Evolutionary conservation across 2,113 vertebrate genomes (phyloP).

Genomic region (Myxocyprinus asiaticus): DNA sequence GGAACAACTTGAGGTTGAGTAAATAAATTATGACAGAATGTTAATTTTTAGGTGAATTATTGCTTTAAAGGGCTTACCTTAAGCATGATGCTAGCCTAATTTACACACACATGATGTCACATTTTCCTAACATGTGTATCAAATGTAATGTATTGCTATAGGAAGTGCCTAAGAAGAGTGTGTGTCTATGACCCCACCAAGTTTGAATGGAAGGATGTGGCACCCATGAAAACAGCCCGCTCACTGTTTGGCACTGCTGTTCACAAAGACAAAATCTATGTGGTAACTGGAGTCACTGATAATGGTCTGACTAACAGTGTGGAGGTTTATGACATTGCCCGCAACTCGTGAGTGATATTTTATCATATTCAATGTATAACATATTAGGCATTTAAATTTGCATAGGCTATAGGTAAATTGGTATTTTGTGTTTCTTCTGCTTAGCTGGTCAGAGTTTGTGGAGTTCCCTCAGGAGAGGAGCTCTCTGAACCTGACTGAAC

Average conservation of each 20-base stretch:
- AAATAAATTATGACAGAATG: too few species aligned
- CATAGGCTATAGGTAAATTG: too few species aligned
- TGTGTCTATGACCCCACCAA: slow-evolving; percentile 89
- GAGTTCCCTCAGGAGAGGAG: slow-evolving; percentile 96
- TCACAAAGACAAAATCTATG: slow-evolving; percentile 85
- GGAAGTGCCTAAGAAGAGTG: slow-evolving; percentile 87
- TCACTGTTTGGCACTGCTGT: slow-evolving; percentile 86
- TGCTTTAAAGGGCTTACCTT: too few species aligned
- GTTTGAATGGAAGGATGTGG: slow-evolving; percentile 95
- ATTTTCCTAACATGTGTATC: background rate
- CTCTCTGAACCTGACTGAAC: slow-evolving; percentile 84
- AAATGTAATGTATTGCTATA: slow-evolving; percentile 55
- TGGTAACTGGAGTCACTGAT: slow-evolving; percentile 89
- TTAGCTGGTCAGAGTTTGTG: slow-evolving; percentile 87
- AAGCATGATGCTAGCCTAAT: too few species aligned
- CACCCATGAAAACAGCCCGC: slow-evolving; percentile 86
- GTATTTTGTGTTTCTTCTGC: background rate
- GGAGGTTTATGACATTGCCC: slow-evolving; percentile 87
- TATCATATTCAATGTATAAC: background rate
- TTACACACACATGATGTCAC: background rate
- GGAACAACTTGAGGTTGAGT: too few species aligned
- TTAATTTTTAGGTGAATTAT: too few species aligned
- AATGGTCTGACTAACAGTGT: slow-evolving; percentile 82
- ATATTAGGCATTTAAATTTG: too few species aligned
- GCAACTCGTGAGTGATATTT: slow-evolving; percentile 78